Conservation (phyloP, 2,797 vertebrate genomes). For the Lateolabrax maculatus region DNA sequence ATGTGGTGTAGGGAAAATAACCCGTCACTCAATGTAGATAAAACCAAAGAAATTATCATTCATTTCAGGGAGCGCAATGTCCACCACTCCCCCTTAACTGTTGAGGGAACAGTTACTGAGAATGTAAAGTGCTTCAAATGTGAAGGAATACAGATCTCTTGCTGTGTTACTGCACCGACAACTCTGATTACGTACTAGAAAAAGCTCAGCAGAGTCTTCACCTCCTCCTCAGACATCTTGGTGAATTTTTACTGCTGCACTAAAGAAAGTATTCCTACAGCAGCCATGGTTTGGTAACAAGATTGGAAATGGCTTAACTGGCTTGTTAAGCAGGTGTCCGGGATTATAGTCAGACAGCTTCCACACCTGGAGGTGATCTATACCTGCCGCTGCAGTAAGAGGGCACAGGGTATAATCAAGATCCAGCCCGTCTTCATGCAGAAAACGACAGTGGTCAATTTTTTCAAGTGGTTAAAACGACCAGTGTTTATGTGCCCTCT, state of each 20-base stretch:
- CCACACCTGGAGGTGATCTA: background rate
- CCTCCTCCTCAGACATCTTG: background rate
- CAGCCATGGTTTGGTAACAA: background rate
- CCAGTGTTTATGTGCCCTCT: too few species aligned
- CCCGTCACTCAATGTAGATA: background rate
- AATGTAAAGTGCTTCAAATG: background rate
- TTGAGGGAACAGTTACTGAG: background rate
- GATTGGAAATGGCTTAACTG: background rate
- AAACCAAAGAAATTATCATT: background rate
- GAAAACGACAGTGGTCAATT: too few species aligned
- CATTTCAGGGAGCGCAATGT: background rate
- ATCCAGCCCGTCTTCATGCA: too few species aligned
- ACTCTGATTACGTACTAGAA: background rate
- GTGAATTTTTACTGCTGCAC: conserved; percentile 5
- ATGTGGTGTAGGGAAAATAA: background rate
- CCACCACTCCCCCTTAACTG: background rate
- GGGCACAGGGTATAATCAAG: background rate
- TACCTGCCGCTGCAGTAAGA: background rate
- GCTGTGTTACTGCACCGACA: background rate
- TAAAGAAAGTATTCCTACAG: background rate
- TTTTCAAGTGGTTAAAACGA: too few species aligned
- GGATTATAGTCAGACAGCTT: conserved; percentile 6
- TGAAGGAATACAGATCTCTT: background rate
- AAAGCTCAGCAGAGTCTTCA: background rate
- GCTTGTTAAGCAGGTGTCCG: background rate